Base-by-base conservation (phyloP, 2,113 vertebrate species). In the Sinocyclocheilus maitianheensis region DNA sequence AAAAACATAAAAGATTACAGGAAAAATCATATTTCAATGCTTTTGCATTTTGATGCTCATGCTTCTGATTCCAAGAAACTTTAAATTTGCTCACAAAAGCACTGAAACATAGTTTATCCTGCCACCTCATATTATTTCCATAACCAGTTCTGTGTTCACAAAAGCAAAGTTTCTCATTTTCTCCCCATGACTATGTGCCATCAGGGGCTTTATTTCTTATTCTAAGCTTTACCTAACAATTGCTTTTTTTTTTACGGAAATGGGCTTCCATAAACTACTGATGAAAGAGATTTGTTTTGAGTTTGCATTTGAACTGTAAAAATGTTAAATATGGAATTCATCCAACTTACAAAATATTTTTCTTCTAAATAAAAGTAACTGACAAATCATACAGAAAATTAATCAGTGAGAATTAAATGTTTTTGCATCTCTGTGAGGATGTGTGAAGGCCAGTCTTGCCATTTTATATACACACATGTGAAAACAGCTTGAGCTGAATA, bases 401-500 rank as follows among this genome's bases (percentile, higher is more conserved):
- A 46, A 9, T 71, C 20, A 5, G 53, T 69, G 62, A 6, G 14
- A 12, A 40, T 55, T 3, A 81, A 13, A 24, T 81, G 46, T 48
- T 12, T 48, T 48, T 48, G 46, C 10, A 48, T 48, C 2, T 76
- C 24, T 84, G 16, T 71, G 48, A 80, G 65, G 4, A 14, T 71
- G 63, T 14, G 10, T 34, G 5, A 62, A 43, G 40, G 22, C 26
- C 51, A 37, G 26, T 7, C n/a, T 83, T 40, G 40, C 30, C 30
- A 34, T 34, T 34, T 34, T 34, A 34, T 34, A 34, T 34, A 34
- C 30, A 18, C 18, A 13, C 24, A 81, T 87, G 43, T 48, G 63
- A 85, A 84, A 81, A 78, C 72, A 83, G 74, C 84, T 51, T 26
- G 43, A 85, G 40, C 76, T 30, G 77, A 22, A 7, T 43, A 53